Base-by-base conservation (phyloP, 2,888 invertebrate genomes). In the Argynnis bischoffii region DNA sequence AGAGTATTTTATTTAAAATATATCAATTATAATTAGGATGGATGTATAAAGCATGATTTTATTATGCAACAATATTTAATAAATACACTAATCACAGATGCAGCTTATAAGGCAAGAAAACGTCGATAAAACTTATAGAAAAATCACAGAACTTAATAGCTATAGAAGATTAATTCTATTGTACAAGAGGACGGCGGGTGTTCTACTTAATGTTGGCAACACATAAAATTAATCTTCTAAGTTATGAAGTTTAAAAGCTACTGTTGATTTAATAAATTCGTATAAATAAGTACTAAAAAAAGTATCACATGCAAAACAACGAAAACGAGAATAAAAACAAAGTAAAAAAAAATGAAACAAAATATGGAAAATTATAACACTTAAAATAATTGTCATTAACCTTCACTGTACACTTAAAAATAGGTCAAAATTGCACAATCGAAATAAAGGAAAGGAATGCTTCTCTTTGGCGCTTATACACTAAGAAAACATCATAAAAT, bases 401-500 rank as follows among this genome's bases (percentile, higher is more conserved):
- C 74, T 79, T 81, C 74, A 78, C 78, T 80, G 35, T 82, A 79
- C 74, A 80, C 74, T 81, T 78, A 79, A 18, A 60, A 74, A 83
- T 79, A 80, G 75, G 81, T 84, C 80, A 87, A 87, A 85, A 90
- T 90, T 89, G 89, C 89, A 89, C 89, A 61, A 59, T 6, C 48
- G 26, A 81, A 81, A 78, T 74, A 76, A 81, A 81, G 70, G 60
- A 74, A 81, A 85, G 86, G 85, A 88, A 85, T 82, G 81, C 75
- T 77, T 82, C 84, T 89, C 91, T 92, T 92, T 91, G 92, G 92
- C 82, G 81, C 89, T 88, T 90, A 88, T 75, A 73, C 86, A 83
- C 82, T 84, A 84, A 69, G 16, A 77, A 79, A 82, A 87, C 35
- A 90, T 89, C 89, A 90, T 87, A 87, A 79, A 84, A 78, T 77